Percentiles rank a stretch among this genome's conserved stretches.
Conservation (phyloP, 1,140 invertebrate species). For the Micrasema longulum region DNA sequence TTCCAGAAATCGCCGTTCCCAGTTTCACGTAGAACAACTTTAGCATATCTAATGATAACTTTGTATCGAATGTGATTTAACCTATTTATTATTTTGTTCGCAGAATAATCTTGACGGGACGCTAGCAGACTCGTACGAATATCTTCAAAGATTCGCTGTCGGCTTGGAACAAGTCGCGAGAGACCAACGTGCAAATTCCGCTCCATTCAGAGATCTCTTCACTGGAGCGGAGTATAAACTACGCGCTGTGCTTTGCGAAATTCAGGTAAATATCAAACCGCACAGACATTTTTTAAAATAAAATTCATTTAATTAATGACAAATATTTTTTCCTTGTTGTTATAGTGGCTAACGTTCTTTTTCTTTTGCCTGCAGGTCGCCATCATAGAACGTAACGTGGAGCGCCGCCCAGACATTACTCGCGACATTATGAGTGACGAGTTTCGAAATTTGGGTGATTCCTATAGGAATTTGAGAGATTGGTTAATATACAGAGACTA, state of each 20-base stretch:
- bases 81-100: constrained; percentile 54
- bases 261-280: constrained; percentile 55
- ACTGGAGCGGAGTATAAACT: constrained; percentile 70
- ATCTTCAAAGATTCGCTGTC: constrained; percentile 75
- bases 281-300: background rate
- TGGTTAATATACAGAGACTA: constrained; percentile 77
- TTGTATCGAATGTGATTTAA: constrained; percentile 4
- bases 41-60: background rate
- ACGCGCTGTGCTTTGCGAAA: constrained; percentile 68
- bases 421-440: constrained; percentile 71
- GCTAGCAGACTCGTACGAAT: constrained; percentile 70
- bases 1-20: too few relatives aligned
- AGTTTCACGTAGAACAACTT: too few relatives aligned
- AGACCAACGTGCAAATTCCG: constrained; percentile 69
- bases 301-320: background rate
- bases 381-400: constrained; percentile 69
- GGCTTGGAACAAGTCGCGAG: constrained; percentile 76
- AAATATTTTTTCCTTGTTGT: background rate
- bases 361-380: constrained; percentile 63
- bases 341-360: background rate
- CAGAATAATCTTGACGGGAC: constrained; percentile 66
- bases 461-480: constrained; percentile 70
- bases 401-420: constrained; percentile 64
- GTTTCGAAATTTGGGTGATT: constrained; percentile 63
- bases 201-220: constrained; percentile 69